These are phyloP conservation scores for Herpetotheres cachinnans DNA, from an alignment of 2,113 vertebrate genomes.

Conservation along the genomic window DNA sequence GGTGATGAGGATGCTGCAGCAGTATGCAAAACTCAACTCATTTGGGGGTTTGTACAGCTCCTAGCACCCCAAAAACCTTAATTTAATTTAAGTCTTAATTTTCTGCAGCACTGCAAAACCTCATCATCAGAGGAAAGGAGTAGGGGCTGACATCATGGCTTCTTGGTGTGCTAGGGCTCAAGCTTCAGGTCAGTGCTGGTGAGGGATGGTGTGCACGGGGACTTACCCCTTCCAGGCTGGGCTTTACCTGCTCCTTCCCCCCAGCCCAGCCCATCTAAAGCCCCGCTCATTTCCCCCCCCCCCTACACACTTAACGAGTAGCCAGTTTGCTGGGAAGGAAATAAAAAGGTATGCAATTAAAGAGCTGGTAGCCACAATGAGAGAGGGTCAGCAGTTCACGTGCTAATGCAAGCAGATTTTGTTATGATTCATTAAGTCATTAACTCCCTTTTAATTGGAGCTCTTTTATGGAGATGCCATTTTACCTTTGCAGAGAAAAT, in stretches of 20 bases:
- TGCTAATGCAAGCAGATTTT: conserved; percentile 1
- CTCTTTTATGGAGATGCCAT: neutral
- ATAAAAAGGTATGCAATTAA: neutral
- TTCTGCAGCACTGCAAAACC: neutral
- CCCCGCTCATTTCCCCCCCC: neutral
- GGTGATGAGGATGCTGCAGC: neutral
- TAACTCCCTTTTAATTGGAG: conserved; percentile 29
- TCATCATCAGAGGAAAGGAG: neutral
- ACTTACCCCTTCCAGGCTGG: neutral
- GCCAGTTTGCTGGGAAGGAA: neutral
- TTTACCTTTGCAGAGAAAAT: neutral
- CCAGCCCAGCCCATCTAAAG: too few relatives aligned
- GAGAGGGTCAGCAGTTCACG: neutral
- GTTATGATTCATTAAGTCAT: conserved; percentile 33
- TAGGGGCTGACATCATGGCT: fast-evolving
- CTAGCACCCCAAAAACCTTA: neutral
- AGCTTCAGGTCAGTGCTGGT: neutral
- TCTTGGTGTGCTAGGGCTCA: neutral
- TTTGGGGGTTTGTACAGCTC: neutral
- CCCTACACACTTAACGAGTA: neutral
- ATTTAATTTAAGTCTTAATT: neutral
- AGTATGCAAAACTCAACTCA: fast-evolving
- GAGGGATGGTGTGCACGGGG: neutral
- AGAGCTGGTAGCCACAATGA: neutral
- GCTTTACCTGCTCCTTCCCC: neutral